A percentile compares a stretch with the other conserved stretches of the same genome.
phyloP scores from a whole-genome alignment of 2,113 vertebrate genomes.

The Alces alces region DNA sequence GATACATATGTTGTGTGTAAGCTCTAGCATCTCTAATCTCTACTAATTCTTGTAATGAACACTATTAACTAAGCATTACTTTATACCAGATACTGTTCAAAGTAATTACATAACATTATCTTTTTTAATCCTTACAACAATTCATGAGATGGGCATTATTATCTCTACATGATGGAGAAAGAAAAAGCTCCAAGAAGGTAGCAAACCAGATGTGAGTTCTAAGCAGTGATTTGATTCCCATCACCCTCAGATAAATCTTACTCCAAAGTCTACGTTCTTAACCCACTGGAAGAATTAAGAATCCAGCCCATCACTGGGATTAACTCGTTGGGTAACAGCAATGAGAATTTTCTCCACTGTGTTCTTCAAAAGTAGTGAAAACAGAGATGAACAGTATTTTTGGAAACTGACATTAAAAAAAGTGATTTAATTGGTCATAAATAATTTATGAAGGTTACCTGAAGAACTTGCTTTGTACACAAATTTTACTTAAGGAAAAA shows the following conservation, averaged over 20 bases:
- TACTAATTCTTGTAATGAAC: not conserved
- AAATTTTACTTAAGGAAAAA: slow-evolving; percentile 23
- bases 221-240: not conserved
- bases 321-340: not conserved
- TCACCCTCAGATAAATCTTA: not conserved
- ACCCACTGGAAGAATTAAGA: not conserved
- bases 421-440: not conserved
- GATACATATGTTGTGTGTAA: not conserved
- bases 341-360: not conserved
- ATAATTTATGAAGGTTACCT: not conserved
- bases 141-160: not conserved
- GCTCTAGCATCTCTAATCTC: not conserved
- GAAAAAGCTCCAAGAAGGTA: not conserved
- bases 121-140: not conserved
- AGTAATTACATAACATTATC: not conserved
- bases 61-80: not conserved
- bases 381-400: not conserved
- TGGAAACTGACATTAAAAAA: not conserved
- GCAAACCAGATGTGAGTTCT: not conserved
- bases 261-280: not conserved
- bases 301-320: not conserved
- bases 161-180: not conserved
- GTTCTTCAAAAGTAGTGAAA: slow-evolving; percentile 17
- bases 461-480: not conserved
- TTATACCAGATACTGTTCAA: not conserved